Conservation (phyloP, 2,797 vertebrate species). For the Dendrocincla fuliginosa region DNA sequence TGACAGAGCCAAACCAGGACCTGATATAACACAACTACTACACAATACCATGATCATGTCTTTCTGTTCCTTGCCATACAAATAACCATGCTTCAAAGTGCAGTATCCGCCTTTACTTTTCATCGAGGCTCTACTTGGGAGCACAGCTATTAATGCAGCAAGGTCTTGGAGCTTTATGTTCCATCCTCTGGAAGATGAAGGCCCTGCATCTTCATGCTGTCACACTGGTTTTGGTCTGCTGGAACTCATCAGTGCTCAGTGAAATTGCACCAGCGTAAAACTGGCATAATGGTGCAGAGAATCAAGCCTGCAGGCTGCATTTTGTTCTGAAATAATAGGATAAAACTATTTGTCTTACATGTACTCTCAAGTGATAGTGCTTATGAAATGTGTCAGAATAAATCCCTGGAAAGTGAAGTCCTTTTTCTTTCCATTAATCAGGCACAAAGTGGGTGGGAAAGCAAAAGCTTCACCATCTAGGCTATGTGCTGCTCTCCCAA, state of each 20-base stretch:
- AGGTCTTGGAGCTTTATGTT: background rate
- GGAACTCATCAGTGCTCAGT: background rate
- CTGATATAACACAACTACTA: background rate
- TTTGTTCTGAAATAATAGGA: constrained; percentile 67
- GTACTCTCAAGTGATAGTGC: background rate
- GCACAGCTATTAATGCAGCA: background rate
- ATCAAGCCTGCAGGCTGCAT: constrained; percentile 45
- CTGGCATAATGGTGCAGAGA: constrained; percentile 39
- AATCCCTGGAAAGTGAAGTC: constrained; percentile 33
- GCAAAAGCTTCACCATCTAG: constrained; percentile 2
- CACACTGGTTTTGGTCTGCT: background rate
- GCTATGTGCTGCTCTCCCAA: background rate
- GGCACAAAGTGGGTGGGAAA: constrained; percentile 5
- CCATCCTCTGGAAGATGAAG: background rate
- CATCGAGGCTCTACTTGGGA: background rate
- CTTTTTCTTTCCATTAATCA: constrained; percentile 64
- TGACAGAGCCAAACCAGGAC: background rate
- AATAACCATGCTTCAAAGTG: background rate
- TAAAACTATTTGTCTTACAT: constrained; percentile 42
- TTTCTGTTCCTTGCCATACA: background rate
- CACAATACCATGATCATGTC: background rate
- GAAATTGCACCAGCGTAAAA: constrained; percentile 20
- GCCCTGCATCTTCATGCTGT: background rate
- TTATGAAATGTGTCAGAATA: constrained; percentile 68
- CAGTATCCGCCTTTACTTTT: background rate